Base-by-base conservation (phyloP, 2,888 invertebrate genomes). In the Lamellibrachia columna region DNA sequence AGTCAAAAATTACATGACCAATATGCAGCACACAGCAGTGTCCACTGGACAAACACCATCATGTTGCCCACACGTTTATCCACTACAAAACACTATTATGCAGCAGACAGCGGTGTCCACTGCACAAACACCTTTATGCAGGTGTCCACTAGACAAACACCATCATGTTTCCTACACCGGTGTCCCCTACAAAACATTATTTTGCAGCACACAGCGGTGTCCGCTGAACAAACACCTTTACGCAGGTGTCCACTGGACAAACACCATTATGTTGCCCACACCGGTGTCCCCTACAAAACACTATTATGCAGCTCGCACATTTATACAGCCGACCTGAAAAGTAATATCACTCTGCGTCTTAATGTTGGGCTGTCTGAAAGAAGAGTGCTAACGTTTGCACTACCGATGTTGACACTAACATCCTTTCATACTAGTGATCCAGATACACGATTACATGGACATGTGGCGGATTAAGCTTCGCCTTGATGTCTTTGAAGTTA, bases 1-100 rank as follows among this genome's bases (percentile, higher is more conserved):
- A 93, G 94, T 91, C 15, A 6, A 91, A 11, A 22, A 75, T 75
- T 22, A 75, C 15, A 75, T 15, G 75, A 75, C 1, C 75, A 75
- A 22, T 75, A 75, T 22, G 11, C 75, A 75, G 75, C n/a, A 15
- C n/a, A 15, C n/a, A 22, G 75, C 22, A n/a, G 75, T 75, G 75
- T 75, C 75, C 75, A 75, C 75, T 22, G 22, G 22, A 15, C 22
- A 22, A 3, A 15, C 75, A 22, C 75, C 75, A 75, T 75, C 22
- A 15, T 6, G 75, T 22, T 15, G 15, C 75, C 75, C 75, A 75
- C n/a, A 15, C 22, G 22, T 15, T 15, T 75, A n/a, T 75, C 75
- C 75, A 75, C 75, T 75, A 75, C 75, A 22, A 75, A 75, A 75
- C 75, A 75, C 22, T 2, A 15, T 22, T 22, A 75, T 22, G 75